Conservation (phyloP, 2,888 invertebrate species). For the Gastracanthus pulcherrimus region DNA sequence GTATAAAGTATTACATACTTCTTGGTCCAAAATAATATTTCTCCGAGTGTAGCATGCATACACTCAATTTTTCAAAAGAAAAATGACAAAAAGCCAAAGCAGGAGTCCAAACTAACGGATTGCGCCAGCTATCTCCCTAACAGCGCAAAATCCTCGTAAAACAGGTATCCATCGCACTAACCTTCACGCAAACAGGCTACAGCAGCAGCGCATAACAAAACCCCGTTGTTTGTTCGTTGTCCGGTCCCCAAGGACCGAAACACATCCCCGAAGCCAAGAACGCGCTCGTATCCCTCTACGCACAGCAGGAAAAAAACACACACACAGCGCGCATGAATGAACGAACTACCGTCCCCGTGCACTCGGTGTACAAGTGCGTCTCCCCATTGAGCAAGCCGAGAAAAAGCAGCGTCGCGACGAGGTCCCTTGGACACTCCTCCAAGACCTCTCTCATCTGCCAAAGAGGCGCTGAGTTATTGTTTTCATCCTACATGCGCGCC, state of each 20-base stretch:
- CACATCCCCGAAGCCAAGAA: neutral
- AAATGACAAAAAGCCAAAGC: neutral
- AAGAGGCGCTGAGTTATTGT: slow-evolving; percentile 48
- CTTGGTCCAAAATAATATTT: too few relatives aligned
- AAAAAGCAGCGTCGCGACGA: too few relatives aligned
- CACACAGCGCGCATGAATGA: neutral
- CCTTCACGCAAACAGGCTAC: too few relatives aligned
- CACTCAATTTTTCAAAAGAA: neutral
- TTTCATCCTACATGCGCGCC: too few relatives aligned
- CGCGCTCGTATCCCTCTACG: neutral
- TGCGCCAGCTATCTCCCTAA: neutral
- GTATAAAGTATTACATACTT: too few relatives aligned
- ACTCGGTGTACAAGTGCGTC: neutral
- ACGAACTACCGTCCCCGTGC: neutral
- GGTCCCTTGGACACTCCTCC: neutral
- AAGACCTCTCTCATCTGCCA: neutral
- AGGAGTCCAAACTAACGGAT: neutral
- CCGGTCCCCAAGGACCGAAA: neutral
- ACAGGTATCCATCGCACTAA: neutral
- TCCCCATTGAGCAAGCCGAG: neutral
- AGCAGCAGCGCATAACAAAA: neutral
- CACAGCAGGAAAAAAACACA: neutral
- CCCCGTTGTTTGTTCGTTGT: neutral
- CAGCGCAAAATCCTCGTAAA: neutral
- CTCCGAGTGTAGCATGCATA: neutral